Base-by-base conservation (phyloP, 1,140 invertebrate species). In the Elymnias hypermnestra region DNA sequence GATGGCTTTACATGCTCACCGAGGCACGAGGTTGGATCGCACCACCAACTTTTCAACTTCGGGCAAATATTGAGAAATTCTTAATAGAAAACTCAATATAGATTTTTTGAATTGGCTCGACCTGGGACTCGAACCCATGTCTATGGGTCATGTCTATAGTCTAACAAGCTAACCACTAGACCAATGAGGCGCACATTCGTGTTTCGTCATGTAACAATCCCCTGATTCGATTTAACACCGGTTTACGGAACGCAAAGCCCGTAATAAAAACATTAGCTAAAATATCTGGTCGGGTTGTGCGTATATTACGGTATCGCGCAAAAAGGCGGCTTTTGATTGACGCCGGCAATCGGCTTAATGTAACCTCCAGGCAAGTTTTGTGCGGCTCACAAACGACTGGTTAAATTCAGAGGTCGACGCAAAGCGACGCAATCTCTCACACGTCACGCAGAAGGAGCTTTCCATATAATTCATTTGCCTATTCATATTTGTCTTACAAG, bases 401-500 rank as follows among this genome's bases (percentile, higher is more conserved):
- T 81, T 83, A 84, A 77, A 81, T 78, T 84, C 70, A 62, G 70
- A 79, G 77, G 77, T 76, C 77, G 72, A 72, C 71, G 73, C 68
- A 72, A 79, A 79, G 54, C 75, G 79, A 77, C 77, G 67, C 78
- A 74, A 85, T 85, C 70, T 66, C 70, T 85, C 78, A 79, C 69
- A 75, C 72, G 78, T 81, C 82, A 85, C 68, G 62, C 55, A 60
- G 62, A 72, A 73, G 76, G 63, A 76, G 75, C 66, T 77, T 78
- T 71, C 65, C 72, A 73, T 76, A 83, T 83, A 77, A 84, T 77
- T 83, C 70, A 83, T 85, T 83, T 81, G 57, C 67, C 64, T 81
- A 76, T 77, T 81, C 76, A 72, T 85, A 83, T 85, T 83, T 83
- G 75, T 85, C 82, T 85, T 82, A 76, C 58, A 53, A 75, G 60